phyloP scores from a whole-genome alignment of 1,140 invertebrate species.

The Lutraria rhynchaena region DNA sequence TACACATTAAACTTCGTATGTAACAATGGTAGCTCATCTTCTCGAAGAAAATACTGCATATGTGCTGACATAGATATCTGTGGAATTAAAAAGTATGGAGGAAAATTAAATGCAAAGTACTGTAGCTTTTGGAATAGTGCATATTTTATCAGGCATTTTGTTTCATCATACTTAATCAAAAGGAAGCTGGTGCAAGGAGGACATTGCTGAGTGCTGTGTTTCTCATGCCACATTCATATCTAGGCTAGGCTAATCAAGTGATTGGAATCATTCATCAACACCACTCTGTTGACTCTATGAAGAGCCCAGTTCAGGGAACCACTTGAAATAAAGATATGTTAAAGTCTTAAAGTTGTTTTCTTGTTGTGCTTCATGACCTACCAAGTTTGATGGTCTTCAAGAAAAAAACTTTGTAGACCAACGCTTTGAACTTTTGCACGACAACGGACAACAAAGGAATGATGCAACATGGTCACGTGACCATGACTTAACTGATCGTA shows the following conservation, averaged over 20 bases:
- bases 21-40: slow-evolving; percentile 67
- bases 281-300: too few relatives aligned
- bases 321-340: too few relatives aligned
- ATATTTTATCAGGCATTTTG: neutral
- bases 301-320: too few relatives aligned
- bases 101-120: neutral
- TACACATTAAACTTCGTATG: slow-evolving; percentile 73
- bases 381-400: neutral
- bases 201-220: too few relatives aligned
- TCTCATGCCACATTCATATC: too few relatives aligned
- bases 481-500: neutral
- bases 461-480: neutral
- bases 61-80: slow-evolving; percentile 67
- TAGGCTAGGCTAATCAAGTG: too few relatives aligned
- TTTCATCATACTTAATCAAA: too few relatives aligned
- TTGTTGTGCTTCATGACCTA: neutral
- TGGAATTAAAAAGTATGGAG: neutral
- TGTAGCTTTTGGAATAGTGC: neutral
- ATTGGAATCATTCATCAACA: neutral
- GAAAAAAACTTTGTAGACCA: neutral
- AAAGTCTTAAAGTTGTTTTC: too few relatives aligned
- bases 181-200: too few relatives aligned
- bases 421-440: neutral
- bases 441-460: neutral
- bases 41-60: slow-evolving; percentile 74